Evolutionary conservation across 2,888 invertebrate species (phyloP).

Genomic region (Pachydiplax longipennis): DNA sequence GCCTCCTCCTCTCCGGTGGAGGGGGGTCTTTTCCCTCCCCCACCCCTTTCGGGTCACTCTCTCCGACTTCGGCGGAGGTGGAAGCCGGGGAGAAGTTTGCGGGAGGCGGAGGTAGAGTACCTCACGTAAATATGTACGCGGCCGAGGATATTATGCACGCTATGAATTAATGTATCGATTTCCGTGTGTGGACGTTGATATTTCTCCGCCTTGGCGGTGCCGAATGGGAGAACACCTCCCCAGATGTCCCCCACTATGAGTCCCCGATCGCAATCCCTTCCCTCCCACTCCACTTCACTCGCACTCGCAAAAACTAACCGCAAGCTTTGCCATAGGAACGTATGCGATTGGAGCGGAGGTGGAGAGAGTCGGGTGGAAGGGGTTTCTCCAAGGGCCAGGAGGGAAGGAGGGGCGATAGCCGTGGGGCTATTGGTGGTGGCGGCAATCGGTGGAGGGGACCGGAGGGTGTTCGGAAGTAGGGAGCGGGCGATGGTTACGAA

Average conservation of each 20-base stretch:
- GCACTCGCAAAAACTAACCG: not conserved
- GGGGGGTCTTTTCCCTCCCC: not conserved
- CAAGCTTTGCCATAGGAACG: not conserved
- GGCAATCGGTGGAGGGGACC: constrained; percentile 25
- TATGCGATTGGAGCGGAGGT: not conserved
- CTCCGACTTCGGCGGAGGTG: constrained; percentile 23
- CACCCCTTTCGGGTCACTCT: constrained; percentile 42
- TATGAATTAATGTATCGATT: constrained; percentile 44
- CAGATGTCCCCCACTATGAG: constrained; percentile 2
- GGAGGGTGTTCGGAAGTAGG: constrained; percentile 37
- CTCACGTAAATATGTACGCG: constrained; percentile 38
- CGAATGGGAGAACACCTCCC: not conserved
- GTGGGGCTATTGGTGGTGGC: constrained; percentile 7
- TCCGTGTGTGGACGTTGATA: constrained; percentile 7
- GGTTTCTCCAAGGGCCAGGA: not conserved
- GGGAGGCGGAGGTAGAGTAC: constrained; percentile 12
- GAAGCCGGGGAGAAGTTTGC: constrained; percentile 37
- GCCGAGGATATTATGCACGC: constrained; percentile 28
- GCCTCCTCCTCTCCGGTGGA: not conserved
- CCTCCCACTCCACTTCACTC: not conserved
- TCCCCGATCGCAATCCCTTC: not conserved
- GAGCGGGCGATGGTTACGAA: not conserved
- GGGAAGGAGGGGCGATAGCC: constrained; percentile 1
- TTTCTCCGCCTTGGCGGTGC: not conserved
- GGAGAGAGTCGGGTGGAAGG: not conserved